Base-by-base conservation (phyloP, 1,140 invertebrate genomes). In the Sycobia sp. region DNA sequence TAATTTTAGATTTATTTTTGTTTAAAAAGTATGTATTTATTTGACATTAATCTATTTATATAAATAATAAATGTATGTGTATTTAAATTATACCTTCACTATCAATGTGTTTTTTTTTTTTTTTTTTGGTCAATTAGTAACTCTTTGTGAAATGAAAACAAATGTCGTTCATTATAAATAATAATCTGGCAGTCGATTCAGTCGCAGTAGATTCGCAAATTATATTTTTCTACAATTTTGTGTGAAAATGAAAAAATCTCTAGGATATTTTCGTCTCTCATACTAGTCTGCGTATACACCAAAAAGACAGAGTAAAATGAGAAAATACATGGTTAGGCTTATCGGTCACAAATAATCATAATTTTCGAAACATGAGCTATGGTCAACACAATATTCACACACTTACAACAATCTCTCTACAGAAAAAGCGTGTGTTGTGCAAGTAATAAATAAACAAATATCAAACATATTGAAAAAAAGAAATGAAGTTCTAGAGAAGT, bases 211-310 rank as follows among this genome's bases (percentile, higher is more conserved):
- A 18, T 59, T 34, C 27, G 47, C 13, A 59, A 41, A 27, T 25
- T 51, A 34, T 23, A 29, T 9, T 38, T 49, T n/a, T 50, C 4
- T 38, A 41, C 10, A 18, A 29, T 38, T 41, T 41, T 51, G 20
- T 59, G 36, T 50, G 23, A 41, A 57, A 64, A 57, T 58, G 62
- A 64, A 64, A 63, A 64, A 64, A 64, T 64, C 62, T 64, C 62
- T 64, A 64, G 62, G 62, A 57, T 53, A 64, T 29, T 11, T 14
- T 55, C 20, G 11, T 47, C 27, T 56, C 38, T 56, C 18, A 41
- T 38, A 38, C 46, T 43, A 53, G n/a, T 49, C 16, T 47, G 11
- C 11, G 29, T 41, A 18, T 25, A 53, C 46, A 34, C 16, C 25
- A 18, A 61, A 29, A 61, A 11, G 41, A 32, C 46, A 3, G 29